Conservation (phyloP, 2,888 invertebrate genomes). For the Leptinotarsa haldemani region DNA sequence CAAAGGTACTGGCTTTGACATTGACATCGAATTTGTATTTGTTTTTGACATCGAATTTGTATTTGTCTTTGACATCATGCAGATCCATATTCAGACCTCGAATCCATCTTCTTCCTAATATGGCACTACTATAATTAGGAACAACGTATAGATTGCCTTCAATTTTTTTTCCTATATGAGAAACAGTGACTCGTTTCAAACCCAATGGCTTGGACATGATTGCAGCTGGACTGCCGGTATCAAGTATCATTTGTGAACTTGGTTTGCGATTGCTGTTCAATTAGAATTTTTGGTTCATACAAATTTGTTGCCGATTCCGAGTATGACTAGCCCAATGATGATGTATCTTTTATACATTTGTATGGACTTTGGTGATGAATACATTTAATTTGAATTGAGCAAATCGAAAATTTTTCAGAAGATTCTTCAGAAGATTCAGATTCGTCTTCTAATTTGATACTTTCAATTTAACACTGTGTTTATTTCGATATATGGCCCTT, state of each 20-base stretch:
- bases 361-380: too few species aligned
- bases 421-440: neutral
- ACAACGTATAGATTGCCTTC: neutral
- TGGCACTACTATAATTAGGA: neutral
- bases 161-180: too few species aligned
- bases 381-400: neutral
- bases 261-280: neutral
- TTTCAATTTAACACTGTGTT: neutral
- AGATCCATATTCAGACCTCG: neutral
- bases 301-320: neutral
- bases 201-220: neutral
- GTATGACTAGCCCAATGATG: neutral
- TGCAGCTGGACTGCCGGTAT: neutral
- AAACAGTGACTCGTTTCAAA: neutral
- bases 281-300: neutral
- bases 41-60: neutral
- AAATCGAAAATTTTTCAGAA: neutral
- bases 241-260: neutral
- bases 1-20: neutral
- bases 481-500: neutral
- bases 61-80: neutral
- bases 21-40: neutral
- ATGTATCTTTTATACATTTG: too few species aligned
- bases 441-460: neutral
- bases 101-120: neutral